phyloP scores from a whole-genome alignment of 2,888 invertebrate genomes.

The Acleris literana region DNA sequence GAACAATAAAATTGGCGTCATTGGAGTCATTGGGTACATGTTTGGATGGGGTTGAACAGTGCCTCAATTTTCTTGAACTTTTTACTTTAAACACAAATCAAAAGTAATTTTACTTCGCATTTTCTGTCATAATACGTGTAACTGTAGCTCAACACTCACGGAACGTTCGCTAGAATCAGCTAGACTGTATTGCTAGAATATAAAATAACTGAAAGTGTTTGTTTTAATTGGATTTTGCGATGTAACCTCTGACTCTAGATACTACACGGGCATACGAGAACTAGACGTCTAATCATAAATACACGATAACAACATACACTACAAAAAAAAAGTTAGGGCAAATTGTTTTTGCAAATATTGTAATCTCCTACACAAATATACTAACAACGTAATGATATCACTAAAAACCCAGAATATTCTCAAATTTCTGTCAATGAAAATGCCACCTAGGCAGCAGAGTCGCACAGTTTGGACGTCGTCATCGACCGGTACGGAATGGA shows the following conservation, averaged over 20 bases:
- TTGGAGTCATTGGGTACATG: not conserved
- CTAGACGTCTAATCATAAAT: not conserved
- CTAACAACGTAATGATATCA: conserved; percentile 24
- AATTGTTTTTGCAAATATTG: not conserved
- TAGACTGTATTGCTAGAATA: not conserved
- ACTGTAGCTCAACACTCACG: not conserved
- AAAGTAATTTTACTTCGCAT: not conserved
- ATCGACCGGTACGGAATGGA: not conserved
- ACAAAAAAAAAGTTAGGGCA: not conserved
- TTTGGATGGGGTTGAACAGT: not conserved
- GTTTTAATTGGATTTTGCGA: conserved; percentile 23
- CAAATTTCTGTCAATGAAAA: conserved; percentile 66
- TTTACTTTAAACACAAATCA: not conserved
- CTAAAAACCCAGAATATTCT: conserved; percentile 47
- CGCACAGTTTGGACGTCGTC: conserved; percentile 7
- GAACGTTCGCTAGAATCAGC: not conserved
- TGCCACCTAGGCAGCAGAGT: conserved; percentile 75
- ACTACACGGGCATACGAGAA: not conserved
- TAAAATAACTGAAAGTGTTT: conserved; percentile 12
- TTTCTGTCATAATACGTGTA: not conserved
- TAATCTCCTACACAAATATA: conserved; percentile 23
- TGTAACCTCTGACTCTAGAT: conserved; percentile 17
- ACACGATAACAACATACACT: not conserved
- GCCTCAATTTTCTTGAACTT: not conserved
- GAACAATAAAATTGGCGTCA: not conserved